phyloP scores from a whole-genome alignment of 2,797 vertebrate genomes.

The Hephaestus fuliginosus region DNA sequence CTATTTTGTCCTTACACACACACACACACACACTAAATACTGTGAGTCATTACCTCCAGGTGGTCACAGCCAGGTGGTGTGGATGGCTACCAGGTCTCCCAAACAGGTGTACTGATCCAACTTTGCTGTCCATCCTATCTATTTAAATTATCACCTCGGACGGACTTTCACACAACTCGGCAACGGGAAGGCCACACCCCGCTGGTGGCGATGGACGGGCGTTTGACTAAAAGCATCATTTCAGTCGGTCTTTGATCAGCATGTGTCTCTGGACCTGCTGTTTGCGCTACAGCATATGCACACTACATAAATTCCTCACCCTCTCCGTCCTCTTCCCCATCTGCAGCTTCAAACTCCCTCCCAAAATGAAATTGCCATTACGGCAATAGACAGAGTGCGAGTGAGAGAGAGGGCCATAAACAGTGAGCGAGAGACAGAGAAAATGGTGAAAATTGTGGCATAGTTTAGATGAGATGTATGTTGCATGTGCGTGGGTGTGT shows the following conservation, averaged over 20 bases:
- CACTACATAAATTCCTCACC: not conserved
- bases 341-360: conserved; percentile 33
- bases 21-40: conserved; percentile 28
- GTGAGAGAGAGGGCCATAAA: conserved; percentile 20
- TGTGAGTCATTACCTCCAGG: conserved; percentile 71
- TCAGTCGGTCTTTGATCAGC: conserved; percentile 11
- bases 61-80: conserved; percentile 63
- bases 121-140: conserved; percentile 40
- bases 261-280: not conserved
- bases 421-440: conserved; percentile 6
- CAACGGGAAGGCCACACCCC: conserved; percentile 12
- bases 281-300: conserved; percentile 13
- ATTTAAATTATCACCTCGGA: conserved; percentile 43
- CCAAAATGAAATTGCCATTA: conserved; percentile 17
- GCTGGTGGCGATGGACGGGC: not conserved
- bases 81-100: conserved; percentile 41
- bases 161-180: conserved; percentile 7
- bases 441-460: conserved; percentile 36
- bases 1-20: not conserved
- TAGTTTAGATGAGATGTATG: conserved; percentile 19
- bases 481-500: not conserved
- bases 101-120: conserved; percentile 44
- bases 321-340: not conserved
- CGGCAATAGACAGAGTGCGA: not conserved
- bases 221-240: conserved; percentile 7